Evolutionary conservation across 1,140 invertebrate genomes (phyloP), one percentile per base, ranked within the genome.

Genomic region (Atta cephalotes): DNA sequence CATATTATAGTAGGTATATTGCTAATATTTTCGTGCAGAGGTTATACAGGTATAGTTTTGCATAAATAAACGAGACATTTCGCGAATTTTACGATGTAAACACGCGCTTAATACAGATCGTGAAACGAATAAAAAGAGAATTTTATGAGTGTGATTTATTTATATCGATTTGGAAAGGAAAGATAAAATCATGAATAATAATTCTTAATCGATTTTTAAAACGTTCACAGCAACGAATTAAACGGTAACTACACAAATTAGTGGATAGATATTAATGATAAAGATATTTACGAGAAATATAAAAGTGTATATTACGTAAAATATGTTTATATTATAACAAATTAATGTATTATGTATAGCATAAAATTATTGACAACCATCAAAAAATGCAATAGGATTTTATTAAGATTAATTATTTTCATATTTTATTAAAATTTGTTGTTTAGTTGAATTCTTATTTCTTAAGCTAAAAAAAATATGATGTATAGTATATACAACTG

Each of bases 21-120:
- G 28, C 70, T 45, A 62, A 62, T 84, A 84, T 84, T 74, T 76
- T 72, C 10, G n/a, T 25, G 39, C 35, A 74, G 18, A 82, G 16
- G 28, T 81, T 80, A 70, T 68, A 56, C 49, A 62, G 39, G 21
- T 31, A 66, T 56, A 66, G 62, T 53, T 80, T 25, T 18, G n/a
- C 31, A 39, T 45, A 82, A 72, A 60, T 82, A 72, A 21, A 72
- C 18, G 18, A 39, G n/a, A 18, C 39, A 53, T 70, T 31, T 45
- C 18, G 25, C 10, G 21, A 53, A 81, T 71, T 71, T 71, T 16
- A 71, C 56, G 12, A 72, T 7, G 25, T 18, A 60, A n/a, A 21
- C 21, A 58, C 18, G 14, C 28, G 25, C 12, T 60, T 49, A 10
- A 62, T 60, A 45, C 35, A 60, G 10, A n/a, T 31, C 49, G 28